These are phyloP conservation scores for Drosophila greeni DNA, from an alignment of 2,888 invertebrate genomes.

Conservation along the genomic window DNA sequence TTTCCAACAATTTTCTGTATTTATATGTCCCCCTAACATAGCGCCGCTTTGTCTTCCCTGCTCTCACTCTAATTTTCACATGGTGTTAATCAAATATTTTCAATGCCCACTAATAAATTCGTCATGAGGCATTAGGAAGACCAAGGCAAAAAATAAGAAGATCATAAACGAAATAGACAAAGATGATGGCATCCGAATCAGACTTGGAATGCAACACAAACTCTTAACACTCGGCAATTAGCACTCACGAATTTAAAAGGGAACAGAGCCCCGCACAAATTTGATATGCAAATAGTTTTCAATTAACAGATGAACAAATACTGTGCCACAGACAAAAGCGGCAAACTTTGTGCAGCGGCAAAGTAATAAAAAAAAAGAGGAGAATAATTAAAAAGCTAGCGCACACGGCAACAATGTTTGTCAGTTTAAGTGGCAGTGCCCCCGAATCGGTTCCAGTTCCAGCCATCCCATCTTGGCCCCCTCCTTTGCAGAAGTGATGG, in stretches of 20 bases:
- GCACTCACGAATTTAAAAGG: slow-evolving; percentile 56
- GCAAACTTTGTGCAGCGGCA: slow-evolving; percentile 42
- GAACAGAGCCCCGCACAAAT: slow-evolving; percentile 33
- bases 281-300: slow-evolving; percentile 60
- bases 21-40: not conserved
- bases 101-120: slow-evolving; percentile 63
- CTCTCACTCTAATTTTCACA: slow-evolving; percentile 32
- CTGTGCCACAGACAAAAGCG: slow-evolving; percentile 41
- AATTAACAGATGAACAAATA: slow-evolving; percentile 56
- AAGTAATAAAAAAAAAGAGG: slow-evolving; percentile 45
- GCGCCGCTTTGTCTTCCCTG: slow-evolving; percentile 6
- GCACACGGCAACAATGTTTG: slow-evolving; percentile 31
- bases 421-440: slow-evolving; percentile 22
- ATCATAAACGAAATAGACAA: slow-evolving; percentile 26
- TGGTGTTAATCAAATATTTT: slow-evolving; percentile 55
- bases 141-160: slow-evolving; percentile 11
- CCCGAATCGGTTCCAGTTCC: slow-evolving; percentile 9
- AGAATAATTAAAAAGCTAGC: slow-evolving; percentile 57
- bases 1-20: not conserved
- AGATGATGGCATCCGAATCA: not conserved
- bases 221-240: slow-evolving; percentile 40
- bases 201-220: slow-evolving; percentile 12
- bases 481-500: slow-evolving; percentile 34
- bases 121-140: slow-evolving; percentile 53
- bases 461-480: slow-evolving; percentile 7